Percentiles rank a stretch among this genome's conserved stretches.
phyloP scores from a whole-genome alignment of 2,797 vertebrate species.

The Epinephelus coioides region DNA sequence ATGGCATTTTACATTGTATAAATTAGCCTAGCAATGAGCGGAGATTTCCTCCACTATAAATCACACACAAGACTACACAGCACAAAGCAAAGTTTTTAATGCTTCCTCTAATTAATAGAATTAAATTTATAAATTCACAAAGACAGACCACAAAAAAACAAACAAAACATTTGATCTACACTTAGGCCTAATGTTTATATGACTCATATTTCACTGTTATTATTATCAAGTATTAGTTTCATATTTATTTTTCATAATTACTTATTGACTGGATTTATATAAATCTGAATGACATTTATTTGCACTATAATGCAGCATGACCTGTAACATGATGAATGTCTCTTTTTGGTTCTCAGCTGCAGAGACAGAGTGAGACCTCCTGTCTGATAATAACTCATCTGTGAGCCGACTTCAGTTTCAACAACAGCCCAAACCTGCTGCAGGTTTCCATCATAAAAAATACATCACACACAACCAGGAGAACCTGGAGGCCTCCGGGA shows the following conservation, averaged over 20 bases:
- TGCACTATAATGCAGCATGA: no score
- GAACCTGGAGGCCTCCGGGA: no score
- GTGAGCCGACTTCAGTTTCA: not conserved
- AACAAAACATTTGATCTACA: no score
- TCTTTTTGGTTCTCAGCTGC: not conserved
- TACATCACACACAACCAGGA: not conserved
- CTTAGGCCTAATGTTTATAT: not conserved
- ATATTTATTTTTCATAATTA: not conserved
- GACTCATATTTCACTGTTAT: not conserved
- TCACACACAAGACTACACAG: no score
- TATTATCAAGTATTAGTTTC: not conserved
- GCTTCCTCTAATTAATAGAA: no score
- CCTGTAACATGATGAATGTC: not conserved
- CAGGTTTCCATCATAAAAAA: not conserved
- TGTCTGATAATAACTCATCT: not conserved
- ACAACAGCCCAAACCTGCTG: not conserved
- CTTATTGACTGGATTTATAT: not conserved
- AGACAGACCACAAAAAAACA: not conserved
- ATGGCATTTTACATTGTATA: no score
- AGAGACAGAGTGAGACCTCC: conserved; percentile 10
- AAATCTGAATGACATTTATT: not conserved
- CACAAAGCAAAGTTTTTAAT: no score
- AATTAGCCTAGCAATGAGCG: no score
- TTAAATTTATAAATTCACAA: no score
- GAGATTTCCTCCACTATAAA: no score